These are phyloP conservation scores for Scaptomyza pallida DNA, from an alignment of 1,140 invertebrate genomes.

Conservation along the genomic window DNA sequence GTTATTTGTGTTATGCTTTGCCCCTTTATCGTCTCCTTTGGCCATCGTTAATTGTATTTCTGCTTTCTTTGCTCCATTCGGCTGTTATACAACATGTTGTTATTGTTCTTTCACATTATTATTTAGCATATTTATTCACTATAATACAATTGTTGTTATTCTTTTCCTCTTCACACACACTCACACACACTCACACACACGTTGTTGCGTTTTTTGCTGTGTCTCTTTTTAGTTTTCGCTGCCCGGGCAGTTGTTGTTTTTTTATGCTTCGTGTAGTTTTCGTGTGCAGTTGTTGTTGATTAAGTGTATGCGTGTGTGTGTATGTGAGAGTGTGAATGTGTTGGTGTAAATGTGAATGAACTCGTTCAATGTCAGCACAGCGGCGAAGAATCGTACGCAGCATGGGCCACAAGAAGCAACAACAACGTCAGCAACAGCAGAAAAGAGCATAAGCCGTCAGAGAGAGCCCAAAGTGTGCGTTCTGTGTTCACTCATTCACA, in stretches of 20 bases:
- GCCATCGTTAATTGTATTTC: conserved; percentile 4
- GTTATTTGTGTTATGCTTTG: conserved; percentile 9
- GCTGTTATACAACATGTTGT: conserved; percentile 72
- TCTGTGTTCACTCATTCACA: conserved; percentile 15
- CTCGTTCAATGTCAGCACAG: conserved; percentile 83
- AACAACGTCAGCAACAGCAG: conserved; percentile 30
- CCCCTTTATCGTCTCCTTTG: conserved; percentile 8
- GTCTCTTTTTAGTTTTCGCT: conserved; percentile 35
- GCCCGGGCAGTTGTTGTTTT: conserved; percentile 61
- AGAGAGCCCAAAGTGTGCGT: neutral
- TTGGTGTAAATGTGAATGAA: conserved; percentile 81
- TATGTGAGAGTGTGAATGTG: conserved; percentile 21
- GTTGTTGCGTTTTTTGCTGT: conserved; percentile 45
- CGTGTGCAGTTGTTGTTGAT: conserved; percentile 31
- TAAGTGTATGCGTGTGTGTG: conserved; percentile 20
- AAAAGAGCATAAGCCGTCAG: conserved; percentile 42
- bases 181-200: conserved; percentile 20
- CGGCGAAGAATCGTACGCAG: conserved; percentile 64
- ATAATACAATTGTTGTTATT: conserved; percentile 48
- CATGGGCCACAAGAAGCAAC: conserved; percentile 54
- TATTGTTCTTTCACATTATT: conserved; percentile 72
- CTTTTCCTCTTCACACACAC: conserved; percentile 30
- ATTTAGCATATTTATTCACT: conserved; percentile 78
- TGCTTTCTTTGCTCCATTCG: conserved; percentile 29
- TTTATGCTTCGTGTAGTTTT: conserved; percentile 79